Percentiles rank a stretch among this genome's conserved stretches.
phyloP scores from a whole-genome alignment of 1,140 invertebrate genomes.

The Centruroides vittatus region DNA sequence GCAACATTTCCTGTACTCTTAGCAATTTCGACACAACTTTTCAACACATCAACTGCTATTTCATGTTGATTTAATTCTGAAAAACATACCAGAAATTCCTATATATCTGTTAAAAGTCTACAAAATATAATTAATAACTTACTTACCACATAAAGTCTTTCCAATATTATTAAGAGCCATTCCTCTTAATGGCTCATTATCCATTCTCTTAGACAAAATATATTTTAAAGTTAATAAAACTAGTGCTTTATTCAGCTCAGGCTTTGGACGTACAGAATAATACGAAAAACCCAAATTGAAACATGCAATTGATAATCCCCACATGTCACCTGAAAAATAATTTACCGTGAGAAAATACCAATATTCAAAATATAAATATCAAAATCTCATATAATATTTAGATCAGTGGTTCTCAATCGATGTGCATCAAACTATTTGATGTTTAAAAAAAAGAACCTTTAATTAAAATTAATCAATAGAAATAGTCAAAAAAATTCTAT shows the following conservation, averaged over 20 bases:
- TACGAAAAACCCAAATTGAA: slow-evolving; percentile 4
- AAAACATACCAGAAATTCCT: neutral
- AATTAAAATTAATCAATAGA: too few relatives aligned
- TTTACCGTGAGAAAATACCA: neutral
- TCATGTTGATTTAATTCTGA: neutral
- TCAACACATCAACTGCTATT: neutral
- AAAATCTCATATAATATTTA: too few relatives aligned
- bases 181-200: slow-evolving; percentile 1
- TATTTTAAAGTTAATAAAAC: neutral
- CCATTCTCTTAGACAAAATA: neutral
- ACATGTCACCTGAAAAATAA: slow-evolving; percentile 1
- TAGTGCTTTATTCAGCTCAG: neutral
- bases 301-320: slow-evolving; percentile 2
- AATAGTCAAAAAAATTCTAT: too few relatives aligned
- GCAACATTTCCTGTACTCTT: neutral
- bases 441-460: too few relatives aligned
- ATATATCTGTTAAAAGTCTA: too few relatives aligned
- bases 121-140: neutral
- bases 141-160: slow-evolving; percentile 4
- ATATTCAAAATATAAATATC: neutral
- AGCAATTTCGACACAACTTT: neutral
- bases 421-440: too few relatives aligned
- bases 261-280: neutral
- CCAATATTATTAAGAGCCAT: slow-evolving; percentile 3
- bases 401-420: too few relatives aligned